A percentile compares a stretch with the other conserved stretches of the same genome.
phyloP scores from a whole-genome alignment of 2,888 invertebrate species.

The Trisateles emortualis region DNA sequence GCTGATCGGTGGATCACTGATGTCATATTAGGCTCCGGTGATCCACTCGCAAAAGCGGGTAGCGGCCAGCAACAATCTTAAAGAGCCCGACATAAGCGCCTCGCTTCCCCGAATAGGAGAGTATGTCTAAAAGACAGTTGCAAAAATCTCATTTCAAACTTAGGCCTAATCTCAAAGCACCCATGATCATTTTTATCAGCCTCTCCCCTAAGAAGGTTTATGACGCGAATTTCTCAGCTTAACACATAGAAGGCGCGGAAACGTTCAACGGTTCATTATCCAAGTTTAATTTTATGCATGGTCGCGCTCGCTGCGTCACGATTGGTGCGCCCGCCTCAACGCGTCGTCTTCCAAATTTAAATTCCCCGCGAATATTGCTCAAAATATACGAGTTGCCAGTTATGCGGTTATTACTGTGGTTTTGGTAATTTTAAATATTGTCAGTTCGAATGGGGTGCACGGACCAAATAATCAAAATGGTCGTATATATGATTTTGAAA shows the following conservation, averaged over 20 bases:
- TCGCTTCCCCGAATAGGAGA: too few relatives aligned
- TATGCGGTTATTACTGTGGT: background rate
- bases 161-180: constrained; percentile 11
- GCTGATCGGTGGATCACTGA: too few relatives aligned
- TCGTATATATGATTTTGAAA: too few relatives aligned
- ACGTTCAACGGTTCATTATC: constrained; percentile 77
- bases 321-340: constrained; percentile 55
- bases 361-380: constrained; percentile 58
- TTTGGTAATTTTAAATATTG: constrained; percentile 1
- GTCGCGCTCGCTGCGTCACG: constrained; percentile 71
- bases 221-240: constrained; percentile 69
- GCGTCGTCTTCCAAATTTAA: constrained; percentile 59
- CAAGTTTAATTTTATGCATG: constrained; percentile 86
- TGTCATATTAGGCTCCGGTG: too few relatives aligned
- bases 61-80: too few relatives aligned
- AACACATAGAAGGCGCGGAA: constrained; percentile 63
- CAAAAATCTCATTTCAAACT: background rate
- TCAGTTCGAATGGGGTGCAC: background rate
- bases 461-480: too few relatives aligned
- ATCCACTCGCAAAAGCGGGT: too few relatives aligned
- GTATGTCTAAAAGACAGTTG: too few relatives aligned
- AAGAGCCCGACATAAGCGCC: too few relatives aligned
- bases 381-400: constrained; percentile 50
- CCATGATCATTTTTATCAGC: constrained; percentile 30
- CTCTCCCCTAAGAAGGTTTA: constrained; percentile 52